Conservation (phyloP, 2,888 invertebrate species). For the Euspilapteryx auroguttella region DNA sequence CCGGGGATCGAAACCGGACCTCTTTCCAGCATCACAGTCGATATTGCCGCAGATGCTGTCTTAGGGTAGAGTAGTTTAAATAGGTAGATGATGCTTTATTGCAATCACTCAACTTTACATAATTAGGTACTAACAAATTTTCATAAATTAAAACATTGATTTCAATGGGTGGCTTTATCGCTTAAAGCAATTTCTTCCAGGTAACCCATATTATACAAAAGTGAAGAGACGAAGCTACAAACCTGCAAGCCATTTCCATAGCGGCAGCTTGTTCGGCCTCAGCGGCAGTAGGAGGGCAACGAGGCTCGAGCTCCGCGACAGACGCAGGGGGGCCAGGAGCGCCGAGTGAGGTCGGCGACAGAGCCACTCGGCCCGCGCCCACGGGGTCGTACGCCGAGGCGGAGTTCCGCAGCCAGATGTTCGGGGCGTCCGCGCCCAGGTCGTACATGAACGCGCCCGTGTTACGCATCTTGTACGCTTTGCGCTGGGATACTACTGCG, state of each 20-base stretch:
- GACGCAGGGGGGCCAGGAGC: conserved; percentile 70
- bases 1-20: too few relatives aligned
- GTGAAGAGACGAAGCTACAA: conserved; percentile 3
- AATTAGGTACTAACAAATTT: too few relatives aligned
- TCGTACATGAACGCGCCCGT: conserved; percentile 77
- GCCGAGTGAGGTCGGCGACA: conserved; percentile 63
- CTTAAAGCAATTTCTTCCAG: too few relatives aligned
- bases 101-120: too few relatives aligned
- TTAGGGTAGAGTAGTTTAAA: too few relatives aligned
- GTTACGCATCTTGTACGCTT: conserved; percentile 76
- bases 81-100: too few relatives aligned
- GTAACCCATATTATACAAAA: too few relatives aligned
- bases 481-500: conserved; percentile 77
- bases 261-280: conserved; percentile 76
- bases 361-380: conserved; percentile 58
- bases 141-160: too few relatives aligned
- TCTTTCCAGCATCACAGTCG: too few relatives aligned
- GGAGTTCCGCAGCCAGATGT: conserved; percentile 79
- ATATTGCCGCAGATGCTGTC: too few relatives aligned
- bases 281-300: conserved; percentile 70
- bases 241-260: conserved; percentile 71
- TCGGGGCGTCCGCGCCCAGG: conserved; percentile 76
- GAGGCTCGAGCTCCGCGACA: conserved; percentile 66
- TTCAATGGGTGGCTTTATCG: too few relatives aligned
- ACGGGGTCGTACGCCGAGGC: conserved; percentile 65